phyloP scores from a whole-genome alignment of 1,140 invertebrate genomes.

The Pogonomyrmex barbatus region DNA sequence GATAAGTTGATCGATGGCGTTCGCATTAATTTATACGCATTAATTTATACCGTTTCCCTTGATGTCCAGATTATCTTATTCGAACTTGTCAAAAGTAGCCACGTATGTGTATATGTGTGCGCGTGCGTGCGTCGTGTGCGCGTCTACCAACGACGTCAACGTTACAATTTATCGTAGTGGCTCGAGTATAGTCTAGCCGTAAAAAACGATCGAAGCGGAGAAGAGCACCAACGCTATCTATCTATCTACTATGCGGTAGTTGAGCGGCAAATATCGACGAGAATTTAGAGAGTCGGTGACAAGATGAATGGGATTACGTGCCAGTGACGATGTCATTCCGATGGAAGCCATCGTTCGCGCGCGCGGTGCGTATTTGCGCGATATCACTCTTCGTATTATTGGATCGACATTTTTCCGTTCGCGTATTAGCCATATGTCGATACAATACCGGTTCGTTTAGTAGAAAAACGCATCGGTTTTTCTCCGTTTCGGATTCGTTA shows the following conservation, averaged over 20 bases:
- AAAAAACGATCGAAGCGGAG: background rate
- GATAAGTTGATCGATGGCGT: background rate
- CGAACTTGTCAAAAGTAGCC: background rate
- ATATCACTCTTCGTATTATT: conserved; percentile 57
- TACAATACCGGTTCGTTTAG: conserved; percentile 40
- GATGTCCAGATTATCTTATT: background rate
- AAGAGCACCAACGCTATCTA: background rate
- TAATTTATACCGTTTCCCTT: no score
- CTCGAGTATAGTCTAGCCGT: background rate
- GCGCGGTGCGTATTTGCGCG: conserved; percentile 62
- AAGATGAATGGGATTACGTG: conserved; percentile 69
- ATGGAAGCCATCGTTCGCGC: conserved; percentile 20
- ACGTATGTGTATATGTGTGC: no score
- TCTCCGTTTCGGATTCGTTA: background rate
- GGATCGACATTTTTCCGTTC: conserved; percentile 41
- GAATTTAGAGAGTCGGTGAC: conserved; percentile 66
- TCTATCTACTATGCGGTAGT: conserved; percentile 15
- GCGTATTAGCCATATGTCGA: conserved; percentile 43
- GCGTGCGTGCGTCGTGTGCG: no score
- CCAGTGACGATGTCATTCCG: conserved; percentile 59
- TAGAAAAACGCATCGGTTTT: conserved; percentile 18
- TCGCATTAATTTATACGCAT: background rate
- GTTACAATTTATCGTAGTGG: conserved; percentile 5
- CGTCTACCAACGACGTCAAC: background rate
- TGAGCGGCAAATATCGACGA: conserved; percentile 41